Percentiles rank a stretch among this genome's conserved stretches.
Evolutionary conservation across 2,113 vertebrate genomes (phyloP).

Genomic region (Zapornia atra): DNA sequence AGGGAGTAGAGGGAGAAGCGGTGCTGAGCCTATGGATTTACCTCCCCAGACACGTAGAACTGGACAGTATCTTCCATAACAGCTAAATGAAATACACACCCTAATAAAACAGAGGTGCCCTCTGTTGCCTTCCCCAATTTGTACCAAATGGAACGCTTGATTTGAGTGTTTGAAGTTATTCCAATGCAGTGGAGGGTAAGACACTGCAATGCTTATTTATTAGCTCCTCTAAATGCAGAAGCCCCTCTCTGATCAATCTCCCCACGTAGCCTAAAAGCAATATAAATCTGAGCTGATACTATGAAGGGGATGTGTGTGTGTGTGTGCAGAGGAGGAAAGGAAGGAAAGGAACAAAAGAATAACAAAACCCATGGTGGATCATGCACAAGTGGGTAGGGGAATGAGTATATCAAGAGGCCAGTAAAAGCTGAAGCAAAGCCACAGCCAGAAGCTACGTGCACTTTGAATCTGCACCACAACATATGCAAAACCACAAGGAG

Average conservation of each 20-base stretch:
- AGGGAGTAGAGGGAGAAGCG: neutral
- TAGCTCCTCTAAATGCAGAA: constrained; percentile 41
- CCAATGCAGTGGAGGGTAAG: neutral
- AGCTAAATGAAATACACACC: neutral
- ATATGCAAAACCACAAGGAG: neutral
- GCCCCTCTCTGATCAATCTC: neutral
- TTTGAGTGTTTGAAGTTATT: neutral
- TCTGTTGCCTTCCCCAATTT: neutral
- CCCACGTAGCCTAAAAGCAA: constrained; percentile 1
- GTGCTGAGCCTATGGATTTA: neutral
- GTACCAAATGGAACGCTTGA: neutral
- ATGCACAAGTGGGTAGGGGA: neutral
- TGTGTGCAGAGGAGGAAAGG: neutral
- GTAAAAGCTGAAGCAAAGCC: neutral
- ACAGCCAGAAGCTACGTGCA: neutral
- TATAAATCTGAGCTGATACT: constrained; percentile 10
- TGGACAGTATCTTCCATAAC: neutral
- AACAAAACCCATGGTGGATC: neutral
- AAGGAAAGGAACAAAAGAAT: neutral
- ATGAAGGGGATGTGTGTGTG: neutral
- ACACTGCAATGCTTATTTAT: neutral
- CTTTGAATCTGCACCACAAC: neutral
- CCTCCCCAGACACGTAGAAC: neutral
- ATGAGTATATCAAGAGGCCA: neutral
- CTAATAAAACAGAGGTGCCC: neutral